A percentile compares a stretch with the other conserved stretches of the same genome.
Evolutionary conservation across 1,140 invertebrate genomes (phyloP).

Genomic region (Saccostrea echinata): DNA sequence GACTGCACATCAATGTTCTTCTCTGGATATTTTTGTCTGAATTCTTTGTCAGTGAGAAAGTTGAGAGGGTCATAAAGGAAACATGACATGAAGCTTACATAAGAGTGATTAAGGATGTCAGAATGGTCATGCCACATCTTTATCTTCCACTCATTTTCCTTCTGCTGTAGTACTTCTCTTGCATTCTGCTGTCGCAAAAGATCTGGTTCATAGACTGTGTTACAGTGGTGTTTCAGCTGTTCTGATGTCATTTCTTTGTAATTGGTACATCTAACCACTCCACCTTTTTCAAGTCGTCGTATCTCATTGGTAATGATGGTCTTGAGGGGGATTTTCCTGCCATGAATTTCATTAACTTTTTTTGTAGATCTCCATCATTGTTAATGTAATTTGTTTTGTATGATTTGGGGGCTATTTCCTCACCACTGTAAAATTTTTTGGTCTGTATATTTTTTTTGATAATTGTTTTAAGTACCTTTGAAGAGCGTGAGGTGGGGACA

Average conservation of each 20-base stretch:
- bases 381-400: neutral
- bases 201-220: neutral
- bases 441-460: neutral
- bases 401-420: conserved; percentile 1
- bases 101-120: conserved; percentile 38
- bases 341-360: neutral
- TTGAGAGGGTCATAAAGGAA: conserved; percentile 25
- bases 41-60: conserved; percentile 43
- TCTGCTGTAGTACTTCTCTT: neutral
- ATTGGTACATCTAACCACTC: neutral
- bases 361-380: neutral
- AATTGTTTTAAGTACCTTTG: neutral
- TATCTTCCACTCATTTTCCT: conserved; percentile 12
- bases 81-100: conserved; percentile 10
- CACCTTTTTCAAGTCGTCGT: neutral
- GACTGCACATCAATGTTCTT: conserved; percentile 12
- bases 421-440: neutral
- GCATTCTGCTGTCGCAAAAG: neutral
- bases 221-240: neutral
- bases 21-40: neutral
- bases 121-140: conserved; percentile 52
- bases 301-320: neutral
- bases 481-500: neutral
- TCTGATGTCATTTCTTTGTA: neutral
- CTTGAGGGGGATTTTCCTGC: neutral